phyloP scores from a whole-genome alignment of 2,113 vertebrate species.

The Chitala chitala region DNA sequence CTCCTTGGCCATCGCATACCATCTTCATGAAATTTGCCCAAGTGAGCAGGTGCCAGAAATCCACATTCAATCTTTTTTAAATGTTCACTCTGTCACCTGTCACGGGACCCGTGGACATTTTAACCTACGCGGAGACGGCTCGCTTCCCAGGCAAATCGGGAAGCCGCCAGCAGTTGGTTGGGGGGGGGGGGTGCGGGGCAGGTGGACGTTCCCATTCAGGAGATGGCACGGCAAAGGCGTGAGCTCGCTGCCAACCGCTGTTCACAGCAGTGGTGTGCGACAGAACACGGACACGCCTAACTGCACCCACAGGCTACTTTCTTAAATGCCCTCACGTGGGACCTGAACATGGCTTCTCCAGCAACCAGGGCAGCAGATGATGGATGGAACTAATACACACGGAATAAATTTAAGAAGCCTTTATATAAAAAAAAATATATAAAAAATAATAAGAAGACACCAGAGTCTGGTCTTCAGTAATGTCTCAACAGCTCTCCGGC shows the following conservation, averaged over 20 bases:
- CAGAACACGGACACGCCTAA: not conserved
- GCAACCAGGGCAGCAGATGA: too few relatives aligned
- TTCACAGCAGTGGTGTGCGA: not conserved
- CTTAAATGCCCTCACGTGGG: not conserved
- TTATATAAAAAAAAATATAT: too few relatives aligned
- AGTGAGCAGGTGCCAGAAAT: constrained; percentile 33
- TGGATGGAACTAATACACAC: too few relatives aligned
- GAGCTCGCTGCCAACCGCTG: not conserved
- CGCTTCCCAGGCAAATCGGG: constrained; percentile 33
- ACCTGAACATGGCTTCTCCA: too few relatives aligned
- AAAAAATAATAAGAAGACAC: too few relatives aligned
- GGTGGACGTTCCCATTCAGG: not conserved
- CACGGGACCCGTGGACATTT: constrained; percentile 16
- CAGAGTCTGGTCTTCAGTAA: too few relatives aligned
- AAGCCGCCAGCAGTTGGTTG: constrained; percentile 29
- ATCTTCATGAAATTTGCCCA: constrained; percentile 29
- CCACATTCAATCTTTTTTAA: constrained; percentile 38
- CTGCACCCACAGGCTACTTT: not conserved
- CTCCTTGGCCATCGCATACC: not conserved
- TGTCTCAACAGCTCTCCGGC: too few relatives aligned
- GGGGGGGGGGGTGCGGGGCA: not conserved
- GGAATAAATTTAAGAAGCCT: too few relatives aligned
- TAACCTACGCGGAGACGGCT: constrained; percentile 30
- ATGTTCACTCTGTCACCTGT: constrained; percentile 29
- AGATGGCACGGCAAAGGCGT: not conserved